Conservation (phyloP, 2,888 invertebrate species). For the Aphidius colemani region DNA sequence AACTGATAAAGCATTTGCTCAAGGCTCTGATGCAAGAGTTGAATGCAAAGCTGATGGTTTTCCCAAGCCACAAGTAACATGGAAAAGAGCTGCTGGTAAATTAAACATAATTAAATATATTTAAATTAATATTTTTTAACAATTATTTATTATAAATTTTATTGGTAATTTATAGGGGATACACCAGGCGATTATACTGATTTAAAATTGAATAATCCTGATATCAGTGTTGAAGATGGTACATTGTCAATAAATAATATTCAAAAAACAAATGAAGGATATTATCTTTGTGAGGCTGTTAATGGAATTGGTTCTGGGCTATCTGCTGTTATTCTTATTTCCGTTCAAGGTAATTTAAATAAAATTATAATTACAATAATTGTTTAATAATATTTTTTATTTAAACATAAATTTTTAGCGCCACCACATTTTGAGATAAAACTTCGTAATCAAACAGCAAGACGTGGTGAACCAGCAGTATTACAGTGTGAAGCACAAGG, state of each 20-base stretch:
- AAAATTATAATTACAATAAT: background rate
- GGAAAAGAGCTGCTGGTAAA: slow-evolving; percentile 94
- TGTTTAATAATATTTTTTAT: background rate
- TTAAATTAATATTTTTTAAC: background rate
- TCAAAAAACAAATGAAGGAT: slow-evolving; percentile 91
- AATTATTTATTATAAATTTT: background rate
- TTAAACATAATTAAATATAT: slow-evolving; percentile 2
- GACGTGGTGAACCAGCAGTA: slow-evolving; percentile 88
- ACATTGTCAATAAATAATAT: slow-evolving; percentile 88
- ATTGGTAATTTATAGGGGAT: slow-evolving; percentile 68
- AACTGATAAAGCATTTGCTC: slow-evolving; percentile 92
- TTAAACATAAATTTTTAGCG: slow-evolving; percentile 64
- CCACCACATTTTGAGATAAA: slow-evolving; percentile 94
- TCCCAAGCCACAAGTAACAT: slow-evolving; percentile 90
- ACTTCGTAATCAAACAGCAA: slow-evolving; percentile 87
- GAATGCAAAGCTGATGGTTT: slow-evolving; percentile 97
- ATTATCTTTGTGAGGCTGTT: slow-evolving; percentile 93
- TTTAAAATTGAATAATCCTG: slow-evolving; percentile 85
- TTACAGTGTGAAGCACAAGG: slow-evolving; percentile 91
- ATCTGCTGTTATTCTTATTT: slow-evolving; percentile 91
- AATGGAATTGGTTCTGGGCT: slow-evolving; percentile 95
- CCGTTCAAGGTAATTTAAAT: slow-evolving; percentile 80
- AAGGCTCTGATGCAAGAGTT: slow-evolving; percentile 90
- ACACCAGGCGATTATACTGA: slow-evolving; percentile 93
- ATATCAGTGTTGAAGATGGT: slow-evolving; percentile 92